Percentiles rank a stretch among this genome's conserved stretches.
Evolutionary conservation across 1,140 invertebrate species (phyloP).

Genomic region (Limonius californicus): DNA sequence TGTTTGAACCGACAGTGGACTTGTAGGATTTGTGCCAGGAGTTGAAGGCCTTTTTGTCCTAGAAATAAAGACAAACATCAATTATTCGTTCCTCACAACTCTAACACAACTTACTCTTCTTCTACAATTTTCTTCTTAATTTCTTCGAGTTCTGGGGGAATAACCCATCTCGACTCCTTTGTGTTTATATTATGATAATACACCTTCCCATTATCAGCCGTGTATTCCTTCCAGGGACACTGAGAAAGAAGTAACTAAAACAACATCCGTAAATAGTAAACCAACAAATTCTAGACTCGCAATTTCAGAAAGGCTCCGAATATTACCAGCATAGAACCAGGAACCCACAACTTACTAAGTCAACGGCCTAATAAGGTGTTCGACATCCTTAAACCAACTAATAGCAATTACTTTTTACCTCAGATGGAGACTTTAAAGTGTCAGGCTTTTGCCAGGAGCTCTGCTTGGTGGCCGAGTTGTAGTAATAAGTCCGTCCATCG

Average conservation of each 20-base stretch:
- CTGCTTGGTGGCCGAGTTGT: conserved; percentile 90
- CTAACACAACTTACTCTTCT: conserved; percentile 62
- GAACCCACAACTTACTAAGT: no score
- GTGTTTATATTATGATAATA: conserved; percentile 97
- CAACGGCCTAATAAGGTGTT: no score
- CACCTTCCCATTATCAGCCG: conserved; percentile 89
- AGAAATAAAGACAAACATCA: conserved; percentile 9
- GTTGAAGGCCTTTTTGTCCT: conserved; percentile 21
- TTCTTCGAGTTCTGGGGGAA: conserved; percentile 89
- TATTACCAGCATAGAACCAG: no score
- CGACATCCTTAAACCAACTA: no score
- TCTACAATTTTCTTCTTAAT: conserved; percentile 78
- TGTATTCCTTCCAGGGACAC: conserved; percentile 98
- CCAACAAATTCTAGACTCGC: no score
- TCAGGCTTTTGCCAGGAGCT: conserved; percentile 98
- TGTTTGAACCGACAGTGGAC: conserved; percentile 23
- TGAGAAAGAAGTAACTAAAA: conserved; percentile 72
- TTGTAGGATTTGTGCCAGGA: conserved; percentile 26
- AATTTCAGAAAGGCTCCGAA: no score
- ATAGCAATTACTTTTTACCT: conserved; percentile 57
- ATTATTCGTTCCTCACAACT: no score
- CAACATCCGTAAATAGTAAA: background rate
- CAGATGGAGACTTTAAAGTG: conserved; percentile 84
- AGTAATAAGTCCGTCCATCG: conserved; percentile 94
- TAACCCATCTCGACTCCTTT: conserved; percentile 94